Base-by-base conservation (phyloP, 2,113 vertebrate species). In the Clarias macrocephalus region DNA sequence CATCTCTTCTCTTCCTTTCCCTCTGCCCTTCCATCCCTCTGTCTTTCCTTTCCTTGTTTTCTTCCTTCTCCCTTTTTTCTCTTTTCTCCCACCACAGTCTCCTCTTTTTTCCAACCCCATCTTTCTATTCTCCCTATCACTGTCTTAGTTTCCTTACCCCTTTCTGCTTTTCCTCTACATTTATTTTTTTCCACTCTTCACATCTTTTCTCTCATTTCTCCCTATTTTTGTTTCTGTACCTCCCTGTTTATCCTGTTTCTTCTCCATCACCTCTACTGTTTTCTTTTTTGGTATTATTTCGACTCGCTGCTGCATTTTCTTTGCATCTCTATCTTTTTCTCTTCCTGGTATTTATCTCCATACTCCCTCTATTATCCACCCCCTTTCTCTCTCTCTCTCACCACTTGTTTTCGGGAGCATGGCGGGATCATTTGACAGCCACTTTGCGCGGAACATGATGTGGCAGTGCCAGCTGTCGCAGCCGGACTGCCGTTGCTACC, bases 381-480 rank as follows among this genome's bases (percentile, higher is more conserved):
- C 28, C 66, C 25, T 60, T 56, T 25, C 21, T 72, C 3, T 33
- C 68, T 25, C 21, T 84, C 62, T 79, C 75, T 66, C 25, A 13
- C 59, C 30, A 60, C 70, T 80, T 52, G 30, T 82, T 80, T 60
- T 93, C 93, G 93, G 92, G 93, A 97, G 97, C 96, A 98, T 99
- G 98, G 98, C 98, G 93, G 97, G 98, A 95, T 99, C 98, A 59
- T 99, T 98, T 93, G 98, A 98, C 96, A 98, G 96, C 95, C 98
- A 98, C 96, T 96, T 99, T 95, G 96, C 97, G 92, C 95, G 97
- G 91, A 97, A 97, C 95, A 97, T 97, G 93, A 99, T 99, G 98
- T 99, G 98, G 98, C 98, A 98, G 96, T 99, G 97, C 95, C 98
- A 99, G 96, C 96, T 98, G 94, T 99, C 98, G 92, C 97, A 98